A percentile compares a stretch with the other conserved stretches of the same genome.
Conservation (phyloP, 2,797 vertebrate species). For the Rachycentron canadum region DNA sequence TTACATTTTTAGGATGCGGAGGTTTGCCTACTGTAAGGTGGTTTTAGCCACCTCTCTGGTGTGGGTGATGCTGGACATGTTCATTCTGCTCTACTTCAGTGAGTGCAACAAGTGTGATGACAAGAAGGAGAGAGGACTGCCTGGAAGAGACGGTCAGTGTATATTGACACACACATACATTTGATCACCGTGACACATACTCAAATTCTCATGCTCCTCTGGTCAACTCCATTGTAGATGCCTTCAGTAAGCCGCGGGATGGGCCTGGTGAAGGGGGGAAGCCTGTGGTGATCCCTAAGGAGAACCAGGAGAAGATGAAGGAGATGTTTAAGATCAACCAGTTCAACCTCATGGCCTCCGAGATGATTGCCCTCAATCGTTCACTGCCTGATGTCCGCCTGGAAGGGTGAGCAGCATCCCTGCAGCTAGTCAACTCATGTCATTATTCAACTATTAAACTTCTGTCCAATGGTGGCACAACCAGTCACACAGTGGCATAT, state of each 20-base stretch:
- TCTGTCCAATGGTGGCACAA: conserved; percentile 4
- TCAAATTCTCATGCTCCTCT: neutral
- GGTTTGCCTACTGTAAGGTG: conserved; percentile 95
- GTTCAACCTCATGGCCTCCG: conserved; percentile 99
- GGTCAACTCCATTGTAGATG: conserved; percentile 79
- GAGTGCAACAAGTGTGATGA: conserved; percentile 98
- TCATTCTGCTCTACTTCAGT: conserved; percentile 92
- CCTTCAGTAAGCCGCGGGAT: conserved; percentile 90
- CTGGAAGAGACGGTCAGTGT: conserved; percentile 91
- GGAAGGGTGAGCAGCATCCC: conserved; percentile 91
- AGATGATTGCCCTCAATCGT: conserved; percentile 98
- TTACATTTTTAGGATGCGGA: conserved; percentile 87
- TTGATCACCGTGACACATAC: neutral
- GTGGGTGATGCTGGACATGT: conserved; percentile 99
- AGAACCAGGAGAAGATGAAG: conserved; percentile 99
- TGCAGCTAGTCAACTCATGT: conserved; percentile 16
- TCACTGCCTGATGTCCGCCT: conserved; percentile 96
- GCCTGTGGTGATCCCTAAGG: conserved; percentile 96
- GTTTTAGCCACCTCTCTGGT: conserved; percentile 98
- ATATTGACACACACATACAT: neutral
- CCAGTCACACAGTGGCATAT: conserved; percentile 6
- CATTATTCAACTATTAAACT: conserved; percentile 4
- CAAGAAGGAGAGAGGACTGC: conserved; percentile 93
- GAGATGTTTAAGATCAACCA: conserved; percentile 99
- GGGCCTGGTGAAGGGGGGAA: conserved; percentile 98